Evolutionary conservation across 1,140 invertebrate species (phyloP).

Genomic region (Dendrolimus punctatus): DNA sequence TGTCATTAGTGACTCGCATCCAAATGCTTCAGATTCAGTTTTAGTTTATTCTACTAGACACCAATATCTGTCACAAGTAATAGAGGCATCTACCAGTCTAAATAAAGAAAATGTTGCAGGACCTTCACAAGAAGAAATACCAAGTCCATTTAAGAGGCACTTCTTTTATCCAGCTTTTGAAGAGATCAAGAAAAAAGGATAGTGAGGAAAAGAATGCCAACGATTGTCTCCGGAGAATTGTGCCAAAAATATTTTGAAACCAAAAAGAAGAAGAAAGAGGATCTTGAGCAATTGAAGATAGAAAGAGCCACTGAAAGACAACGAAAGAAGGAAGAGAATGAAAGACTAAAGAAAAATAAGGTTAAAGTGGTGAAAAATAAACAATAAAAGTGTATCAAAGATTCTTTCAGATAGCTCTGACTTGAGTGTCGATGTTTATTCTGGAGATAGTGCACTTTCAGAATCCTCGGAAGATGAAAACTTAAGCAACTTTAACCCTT

Average conservation of each 20-base stretch:
- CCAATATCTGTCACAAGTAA: neutral
- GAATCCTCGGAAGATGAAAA: slow-evolving; percentile 14
- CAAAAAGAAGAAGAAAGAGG: slow-evolving; percentile 2
- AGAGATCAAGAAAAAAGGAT: neutral
- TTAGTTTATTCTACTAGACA: neutral
- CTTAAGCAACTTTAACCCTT: slow-evolving; percentile 12
- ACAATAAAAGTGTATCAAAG: slow-evolving; percentile 12
- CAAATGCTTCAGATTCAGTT: slow-evolving; percentile 13
- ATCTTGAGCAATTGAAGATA: slow-evolving; percentile 3
- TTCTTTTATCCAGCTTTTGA: slow-evolving; percentile 2
- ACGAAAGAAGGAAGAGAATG: slow-evolving; percentile 9
- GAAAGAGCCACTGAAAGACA: slow-evolving; percentile 9
- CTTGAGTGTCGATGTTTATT: neutral
- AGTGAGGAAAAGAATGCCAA: too few relatives aligned
- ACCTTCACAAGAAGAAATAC: slow-evolving; percentile 12
- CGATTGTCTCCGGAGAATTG: too few relatives aligned
- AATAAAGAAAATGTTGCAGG: slow-evolving; percentile 13
- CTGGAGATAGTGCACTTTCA: slow-evolving; percentile 12
- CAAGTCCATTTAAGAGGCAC: slow-evolving; percentile 10
- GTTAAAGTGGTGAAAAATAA: slow-evolving; percentile 13
- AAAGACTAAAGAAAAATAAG: slow-evolving; percentile 12
- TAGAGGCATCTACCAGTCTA: slow-evolving; percentile 14
- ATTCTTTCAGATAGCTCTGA: neutral
- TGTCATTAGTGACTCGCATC: slow-evolving; percentile 12
- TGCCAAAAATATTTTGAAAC: too few relatives aligned